phyloP scores from a whole-genome alignment of 2,797 vertebrate species.

The Rhinogobio ventralis region DNA sequence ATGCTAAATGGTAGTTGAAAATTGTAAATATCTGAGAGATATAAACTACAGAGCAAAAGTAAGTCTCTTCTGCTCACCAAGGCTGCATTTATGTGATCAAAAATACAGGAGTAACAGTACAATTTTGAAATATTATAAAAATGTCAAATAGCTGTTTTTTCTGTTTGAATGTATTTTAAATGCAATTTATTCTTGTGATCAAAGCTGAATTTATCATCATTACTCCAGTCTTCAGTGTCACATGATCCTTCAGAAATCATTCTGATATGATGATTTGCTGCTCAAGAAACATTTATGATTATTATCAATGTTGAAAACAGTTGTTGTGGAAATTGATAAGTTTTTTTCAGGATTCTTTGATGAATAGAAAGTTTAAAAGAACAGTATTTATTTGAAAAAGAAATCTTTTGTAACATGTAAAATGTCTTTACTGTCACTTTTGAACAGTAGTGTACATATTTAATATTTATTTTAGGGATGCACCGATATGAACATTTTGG shows the following conservation, averaged over 20 bases:
- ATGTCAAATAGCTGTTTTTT: not conserved
- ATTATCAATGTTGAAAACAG: not conserved
- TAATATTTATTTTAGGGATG: not conserved
- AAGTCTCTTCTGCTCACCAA: not conserved
- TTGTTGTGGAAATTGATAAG: not conserved
- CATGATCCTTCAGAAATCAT: not conserved
- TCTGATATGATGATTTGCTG: not conserved
- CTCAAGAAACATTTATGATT: no score
- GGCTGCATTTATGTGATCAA: not conserved
- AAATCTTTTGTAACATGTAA: not conserved
- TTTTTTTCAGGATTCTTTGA: not conserved
- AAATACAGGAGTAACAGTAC: not conserved
- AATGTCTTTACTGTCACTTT: not conserved
- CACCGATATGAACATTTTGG: no score
- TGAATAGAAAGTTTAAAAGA: not conserved
- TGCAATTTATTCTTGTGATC: not conserved
- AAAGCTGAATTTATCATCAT: not conserved
- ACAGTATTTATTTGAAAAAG: not conserved
- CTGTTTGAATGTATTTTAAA: not conserved
- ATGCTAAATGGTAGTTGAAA: not conserved
- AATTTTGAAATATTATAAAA: not conserved
- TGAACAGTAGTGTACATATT: not conserved
- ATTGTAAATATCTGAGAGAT: not conserved
- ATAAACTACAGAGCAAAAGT: not conserved
- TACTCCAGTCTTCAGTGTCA: no score